phyloP scores from a whole-genome alignment of 2,888 invertebrate species.

The Morpho deidamia region DNA sequence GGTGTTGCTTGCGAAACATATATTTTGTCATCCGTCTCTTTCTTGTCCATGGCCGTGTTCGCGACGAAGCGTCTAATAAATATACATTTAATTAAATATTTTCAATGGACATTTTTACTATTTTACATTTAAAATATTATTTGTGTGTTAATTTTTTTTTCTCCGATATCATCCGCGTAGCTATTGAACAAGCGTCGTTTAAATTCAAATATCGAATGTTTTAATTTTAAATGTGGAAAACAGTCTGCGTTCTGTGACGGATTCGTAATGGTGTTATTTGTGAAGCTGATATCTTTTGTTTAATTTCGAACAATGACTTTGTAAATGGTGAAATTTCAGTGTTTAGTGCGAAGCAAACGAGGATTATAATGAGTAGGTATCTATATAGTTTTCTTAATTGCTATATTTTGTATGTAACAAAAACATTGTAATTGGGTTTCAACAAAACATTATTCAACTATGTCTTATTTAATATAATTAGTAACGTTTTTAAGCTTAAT shows the following conservation, averaged over 20 bases:
- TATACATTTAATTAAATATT: neutral
- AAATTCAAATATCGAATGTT: too few relatives aligned
- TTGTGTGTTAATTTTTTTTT: too few relatives aligned
- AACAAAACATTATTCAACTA: too few relatives aligned
- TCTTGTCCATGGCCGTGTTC: neutral
- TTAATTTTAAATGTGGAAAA: too few relatives aligned
- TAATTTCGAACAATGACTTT: neutral
- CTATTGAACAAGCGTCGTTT: too few relatives aligned
- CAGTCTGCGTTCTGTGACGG: neutral
- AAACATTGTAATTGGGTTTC: too few relatives aligned
- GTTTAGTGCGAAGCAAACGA: neutral
- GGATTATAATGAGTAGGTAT: slow-evolving; percentile 1
- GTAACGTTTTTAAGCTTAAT: too few relatives aligned
- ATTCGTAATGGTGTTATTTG: neutral
- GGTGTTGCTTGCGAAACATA: neutral
- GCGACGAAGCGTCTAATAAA: neutral
- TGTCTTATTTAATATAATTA: too few relatives aligned
- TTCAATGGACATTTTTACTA: neutral
- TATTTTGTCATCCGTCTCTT: neutral
- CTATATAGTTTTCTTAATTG: neutral
- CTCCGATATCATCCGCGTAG: too few relatives aligned
- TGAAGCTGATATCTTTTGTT: slow-evolving; percentile 3
- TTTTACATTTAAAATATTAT: too few relatives aligned
- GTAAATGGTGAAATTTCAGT: neutral
- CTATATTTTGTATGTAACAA: neutral